Evolutionary conservation across 2,797 vertebrate species (phyloP).

Genomic region (Sebastes flavidus): DNA sequence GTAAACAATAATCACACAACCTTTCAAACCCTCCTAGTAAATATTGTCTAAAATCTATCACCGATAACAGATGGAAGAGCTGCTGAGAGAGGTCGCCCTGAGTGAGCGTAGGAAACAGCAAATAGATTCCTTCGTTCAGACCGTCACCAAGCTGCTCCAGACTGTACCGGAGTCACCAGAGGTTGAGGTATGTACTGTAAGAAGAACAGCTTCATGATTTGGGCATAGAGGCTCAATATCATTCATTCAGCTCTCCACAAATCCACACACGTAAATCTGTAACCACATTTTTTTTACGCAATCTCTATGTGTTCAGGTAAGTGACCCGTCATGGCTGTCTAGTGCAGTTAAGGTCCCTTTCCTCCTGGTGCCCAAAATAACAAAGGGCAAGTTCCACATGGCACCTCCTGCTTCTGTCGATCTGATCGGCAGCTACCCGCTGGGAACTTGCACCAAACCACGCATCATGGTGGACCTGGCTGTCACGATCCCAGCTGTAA

Average conservation of each 20-base stretch:
- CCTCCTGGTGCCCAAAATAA: slow-evolving; percentile 85
- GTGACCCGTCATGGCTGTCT: slow-evolving; percentile 89
- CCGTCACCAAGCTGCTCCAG: slow-evolving; percentile 83
- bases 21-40: neutral
- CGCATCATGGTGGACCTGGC: slow-evolving; percentile 89
- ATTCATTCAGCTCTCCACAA: neutral
- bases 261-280: neutral
- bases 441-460: slow-evolving; percentile 91
- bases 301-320: slow-evolving; percentile 76
- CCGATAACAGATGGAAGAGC: slow-evolving; percentile 90
- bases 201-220: neutral
- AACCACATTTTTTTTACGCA: neutral
- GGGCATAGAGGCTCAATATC: neutral
- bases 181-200: slow-evolving; percentile 80
- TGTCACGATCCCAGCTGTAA: slow-evolving; percentile 91
- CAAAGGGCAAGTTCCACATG: slow-evolving; percentile 92
- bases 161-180: slow-evolving; percentile 81
- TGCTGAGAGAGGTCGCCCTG: slow-evolving; percentile 91
- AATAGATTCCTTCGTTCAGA: slow-evolving; percentile 87
- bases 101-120: slow-evolving; percentile 87
- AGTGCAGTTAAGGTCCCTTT: slow-evolving; percentile 87
- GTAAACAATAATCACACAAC: neutral
- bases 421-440: slow-evolving; percentile 94
- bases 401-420: slow-evolving; percentile 86
- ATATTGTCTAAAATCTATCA: neutral